A percentile compares a stretch with the other conserved stretches of the same genome.
These are phyloP conservation scores for Corythornis madagascariensis DNA, from an alignment of 2,113 vertebrate species.

Conservation along the genomic window DNA sequence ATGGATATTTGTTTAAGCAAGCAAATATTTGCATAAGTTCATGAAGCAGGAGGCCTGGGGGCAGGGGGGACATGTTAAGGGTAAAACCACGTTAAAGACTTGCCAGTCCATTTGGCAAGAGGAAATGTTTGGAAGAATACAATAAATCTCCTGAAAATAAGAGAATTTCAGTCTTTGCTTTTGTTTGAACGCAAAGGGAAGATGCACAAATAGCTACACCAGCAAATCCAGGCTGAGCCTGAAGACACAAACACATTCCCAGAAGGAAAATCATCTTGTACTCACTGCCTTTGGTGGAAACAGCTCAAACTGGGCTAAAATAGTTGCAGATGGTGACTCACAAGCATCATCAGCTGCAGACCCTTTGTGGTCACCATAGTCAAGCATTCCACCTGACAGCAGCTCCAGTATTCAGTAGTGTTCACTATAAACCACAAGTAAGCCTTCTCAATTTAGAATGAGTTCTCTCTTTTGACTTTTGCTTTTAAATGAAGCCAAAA, in stretches of 20 bases:
- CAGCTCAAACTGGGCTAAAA: background rate
- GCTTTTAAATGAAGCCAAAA: background rate
- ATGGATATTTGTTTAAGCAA: constrained; percentile 8
- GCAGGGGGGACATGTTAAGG: background rate
- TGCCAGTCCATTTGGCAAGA: background rate
- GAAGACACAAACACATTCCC: background rate
- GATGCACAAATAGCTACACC: background rate
- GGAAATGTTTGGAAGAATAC: background rate
- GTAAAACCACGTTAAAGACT: background rate
- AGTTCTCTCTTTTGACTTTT: fast-evolving
- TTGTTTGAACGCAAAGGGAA: fast-evolving
- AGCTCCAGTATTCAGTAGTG: background rate
- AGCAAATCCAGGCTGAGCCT: background rate
- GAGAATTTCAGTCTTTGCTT: background rate
- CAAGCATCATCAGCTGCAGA: background rate
- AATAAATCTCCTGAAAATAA: background rate
- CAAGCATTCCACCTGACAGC: background rate
- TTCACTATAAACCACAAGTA: background rate
- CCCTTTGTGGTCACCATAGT: background rate
- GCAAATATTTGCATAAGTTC: constrained; percentile 12
- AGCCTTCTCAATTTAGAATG: background rate
- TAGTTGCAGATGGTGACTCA: background rate
- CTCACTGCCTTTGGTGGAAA: background rate
- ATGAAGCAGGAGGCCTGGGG: background rate
- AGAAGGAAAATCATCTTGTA: background rate